Evolutionary conservation across 2,113 vertebrate species (phyloP), one percentile per base, ranked within the genome.

Genomic region (Stictonetta naevosa): DNA sequence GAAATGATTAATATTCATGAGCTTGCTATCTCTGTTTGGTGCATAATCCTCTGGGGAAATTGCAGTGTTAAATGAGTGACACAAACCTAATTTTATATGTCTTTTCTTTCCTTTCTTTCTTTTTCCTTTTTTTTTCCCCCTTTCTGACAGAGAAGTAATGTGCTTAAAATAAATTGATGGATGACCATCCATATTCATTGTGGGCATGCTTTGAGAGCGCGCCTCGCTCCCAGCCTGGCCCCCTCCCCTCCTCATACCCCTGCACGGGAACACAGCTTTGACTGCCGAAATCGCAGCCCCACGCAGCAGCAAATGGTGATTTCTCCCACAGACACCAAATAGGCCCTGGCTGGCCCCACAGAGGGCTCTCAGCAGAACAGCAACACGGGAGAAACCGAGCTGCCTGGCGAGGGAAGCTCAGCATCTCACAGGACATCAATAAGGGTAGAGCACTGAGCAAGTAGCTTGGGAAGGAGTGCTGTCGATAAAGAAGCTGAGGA

Each of bases 81-180:
- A 97, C 90, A 97, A 97, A 96, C 90, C 95, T 98, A 98, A 98
- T 98, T 97, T 97, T 97, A 97, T 96, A 96, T 95, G 96, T 97
- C 95, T 95, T 94, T 96, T 94, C 96, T 97, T 97, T 72, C 91
- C 78, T 93, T 94, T 92, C 94, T 96, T 95, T 93, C 91, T 74
- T 91, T 94, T 88, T 56, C 53, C 75, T 52, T 83, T 92, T 75
- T 94, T 87, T 46, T 38, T 38, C 9, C 10, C 77, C 85, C 83
- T 92, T 96, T 97, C 86, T 97, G 96, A 95, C 94, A 95, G 95
- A 96, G 92, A 36, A 89, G 95, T 97, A 97, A 97, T 98, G 87
- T 97, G 88, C 97, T 97, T 98, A 98, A 98, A 98, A 98, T 98
- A 98, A 98, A 96, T 96, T 98, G 97, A 98, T 97, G 95, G 94